Evolutionary conservation across 2,113 vertebrate species (phyloP).

Genomic region (Addax nasomaculatus): DNA sequence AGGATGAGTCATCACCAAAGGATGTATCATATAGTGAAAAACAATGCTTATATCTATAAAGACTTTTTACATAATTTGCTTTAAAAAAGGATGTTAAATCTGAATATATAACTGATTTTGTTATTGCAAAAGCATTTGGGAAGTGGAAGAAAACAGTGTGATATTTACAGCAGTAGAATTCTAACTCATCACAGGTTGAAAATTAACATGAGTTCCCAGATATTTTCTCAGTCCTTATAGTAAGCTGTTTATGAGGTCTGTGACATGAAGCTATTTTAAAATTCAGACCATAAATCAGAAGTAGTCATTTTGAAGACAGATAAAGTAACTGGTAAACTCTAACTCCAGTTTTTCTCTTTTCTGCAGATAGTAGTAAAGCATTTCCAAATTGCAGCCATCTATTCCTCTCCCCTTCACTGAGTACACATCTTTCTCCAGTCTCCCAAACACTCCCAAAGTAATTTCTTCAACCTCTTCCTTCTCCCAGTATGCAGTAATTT

Average conservation of each 20-base stretch:
- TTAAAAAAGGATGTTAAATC: slow-evolving; percentile 38
- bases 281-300: slow-evolving; percentile 29
- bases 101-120: slow-evolving; percentile 23
- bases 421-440: background rate
- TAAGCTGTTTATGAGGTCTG: background rate
- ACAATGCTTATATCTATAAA: background rate
- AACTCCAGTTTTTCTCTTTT: slow-evolving; percentile 35
- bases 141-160: background rate
- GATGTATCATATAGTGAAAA: slow-evolving; percentile 17
- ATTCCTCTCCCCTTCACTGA: background rate
- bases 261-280: background rate
- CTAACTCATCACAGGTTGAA: background rate
- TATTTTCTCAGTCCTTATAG: background rate
- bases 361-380: slow-evolving; percentile 19
- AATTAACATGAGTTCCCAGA: background rate
- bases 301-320: slow-evolving; percentile 24
- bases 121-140: slow-evolving; percentile 27
- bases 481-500: background rate
- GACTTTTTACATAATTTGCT: slow-evolving; percentile 46
- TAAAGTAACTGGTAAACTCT: slow-evolving; percentile 16
- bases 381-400: background rate
- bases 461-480: background rate
- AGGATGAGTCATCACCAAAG: slow-evolving; percentile 40
- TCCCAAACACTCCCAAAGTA: background rate
- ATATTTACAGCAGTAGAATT: background rate